Base-by-base conservation (phyloP, 2,888 invertebrate genomes). In the Emmelina monodactyla region DNA sequence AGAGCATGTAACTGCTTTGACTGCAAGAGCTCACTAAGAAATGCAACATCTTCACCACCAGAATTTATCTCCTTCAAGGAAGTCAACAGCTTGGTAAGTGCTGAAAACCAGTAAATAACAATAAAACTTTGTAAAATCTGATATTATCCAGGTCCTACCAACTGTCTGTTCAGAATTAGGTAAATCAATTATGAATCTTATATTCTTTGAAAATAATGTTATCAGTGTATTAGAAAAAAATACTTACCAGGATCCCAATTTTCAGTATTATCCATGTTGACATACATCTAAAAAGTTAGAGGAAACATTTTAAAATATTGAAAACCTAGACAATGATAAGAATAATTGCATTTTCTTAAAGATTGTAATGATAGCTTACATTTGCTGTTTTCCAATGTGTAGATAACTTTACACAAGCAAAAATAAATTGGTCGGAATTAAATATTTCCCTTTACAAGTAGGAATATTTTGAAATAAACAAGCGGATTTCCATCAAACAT, bases 1-100 rank as follows among this genome's bases (percentile, higher is more conserved):
- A 95, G 80, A 19, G 94, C 94, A 72, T 94, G 91, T 1, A 95
- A 83, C 62, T 94, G 92, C 65, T 89, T 91, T 4, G 92, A 93
- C 62, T 91, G 91, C 32, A 95, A 78, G 33, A 94, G 75, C 46
- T 89, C 89, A 68, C 88, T 91, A 9, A 94, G 82, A 62, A 94
- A 94, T 31, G 88, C 88, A 43, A 93, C 84, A 73, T 94, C 94
- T 68, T 93, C 92, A 49, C 93, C 92, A 42, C 89, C 89, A 36
- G 85, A 83, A 52, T 87, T 87, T 28, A 90, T 88, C 65, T 92
- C 91, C 68, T 91, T 90, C 47, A 94, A 75, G n/a, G 92, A 90
- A 50, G 87, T 83, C 54, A 94, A 79, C 45, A 94, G 82, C 56
- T 89, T 86, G 35, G 90, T 88, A 41, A 94, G 82, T 53, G 91